Evolutionary conservation across 2,113 vertebrate species (phyloP).

Genomic region (Gymnorhina tibicen): DNA sequence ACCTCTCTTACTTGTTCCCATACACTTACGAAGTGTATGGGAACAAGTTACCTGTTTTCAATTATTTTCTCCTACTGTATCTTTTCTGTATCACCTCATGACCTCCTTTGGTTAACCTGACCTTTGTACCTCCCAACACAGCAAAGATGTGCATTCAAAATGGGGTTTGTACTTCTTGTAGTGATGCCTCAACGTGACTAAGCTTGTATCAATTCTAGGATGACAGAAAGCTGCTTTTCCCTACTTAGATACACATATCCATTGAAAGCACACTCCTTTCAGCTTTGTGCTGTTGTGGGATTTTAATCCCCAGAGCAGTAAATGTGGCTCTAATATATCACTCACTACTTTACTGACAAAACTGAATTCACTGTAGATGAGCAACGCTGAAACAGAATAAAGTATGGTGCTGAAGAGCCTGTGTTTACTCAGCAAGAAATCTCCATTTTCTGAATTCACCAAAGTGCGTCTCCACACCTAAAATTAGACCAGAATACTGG

Average conservation of each 20-base stretch:
- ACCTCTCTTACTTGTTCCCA: background rate
- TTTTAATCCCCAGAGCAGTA: conserved; percentile 10
- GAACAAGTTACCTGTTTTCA: background rate
- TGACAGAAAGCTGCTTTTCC: background rate
- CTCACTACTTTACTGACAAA: background rate
- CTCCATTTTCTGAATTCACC: background rate
- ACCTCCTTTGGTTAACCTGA: background rate
- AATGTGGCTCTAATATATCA: background rate
- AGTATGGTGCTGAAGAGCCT: background rate
- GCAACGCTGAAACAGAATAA: background rate
- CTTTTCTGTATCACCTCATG: background rate
- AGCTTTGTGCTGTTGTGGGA: background rate
- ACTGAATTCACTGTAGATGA: background rate
- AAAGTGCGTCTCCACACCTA: background rate
- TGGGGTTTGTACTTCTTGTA: background rate
- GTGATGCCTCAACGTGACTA: background rate
- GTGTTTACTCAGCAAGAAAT: background rate
- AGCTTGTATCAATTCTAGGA: background rate
- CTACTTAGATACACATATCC: background rate
- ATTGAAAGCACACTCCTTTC: background rate
- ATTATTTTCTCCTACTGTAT: background rate
- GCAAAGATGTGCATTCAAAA: background rate
- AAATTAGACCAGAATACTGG: background rate
- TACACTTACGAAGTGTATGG: background rate
- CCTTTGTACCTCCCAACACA: background rate